Evolutionary conservation across 2,113 vertebrate species (phyloP), one percentile per base, ranked within the genome.

Genomic region (Thamnaconus septentrionalis): DNA sequence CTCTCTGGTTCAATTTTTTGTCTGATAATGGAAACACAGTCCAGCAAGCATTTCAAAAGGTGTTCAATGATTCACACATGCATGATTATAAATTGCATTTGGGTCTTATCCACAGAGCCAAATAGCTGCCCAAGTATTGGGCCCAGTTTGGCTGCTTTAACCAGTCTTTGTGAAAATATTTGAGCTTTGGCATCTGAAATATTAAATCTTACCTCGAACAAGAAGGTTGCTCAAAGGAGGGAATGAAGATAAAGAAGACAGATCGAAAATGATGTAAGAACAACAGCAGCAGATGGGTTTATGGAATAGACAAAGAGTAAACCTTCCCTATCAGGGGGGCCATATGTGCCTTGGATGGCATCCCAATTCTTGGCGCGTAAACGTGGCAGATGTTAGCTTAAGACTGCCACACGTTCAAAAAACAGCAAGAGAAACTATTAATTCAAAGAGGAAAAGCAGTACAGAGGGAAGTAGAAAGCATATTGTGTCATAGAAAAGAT

Each of bases 341-440:
- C 87, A 89, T 87, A 87, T 88, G 85, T 78, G 83, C 69, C 73
- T 81, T 81, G 85, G 85, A 85, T 83, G 65, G 61, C 63, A 61
- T 84, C 84, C 84, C 75, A 62, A 85, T 67, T 79, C 74, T 69
- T 83, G 76, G 73, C 77, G 82, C 80, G 74, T 82, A 72, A 82
- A 87, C 78, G 68, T 62, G 65, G 79, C 89, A 89, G 88, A 87
- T 90, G 89, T 87, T 86, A 80, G 67, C 76, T 82, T 83, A 84
- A 78, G 71, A 85, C 66, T 83, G 71, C 66, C 68, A 60, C 73
- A 69, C 70, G 88, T 83, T 71, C 18, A 31, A 76, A 80, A 84
- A 77, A 63, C 80, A 82, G 60, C 67, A 76, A 64, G 66, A 70
- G 58, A 66, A 83, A 77, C 64, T 64, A 68, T 78, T 76, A 79